These are phyloP conservation scores for Tetranychus truncatus DNA, from an alignment of 2,888 invertebrate species.

Conservation along the genomic window DNA sequence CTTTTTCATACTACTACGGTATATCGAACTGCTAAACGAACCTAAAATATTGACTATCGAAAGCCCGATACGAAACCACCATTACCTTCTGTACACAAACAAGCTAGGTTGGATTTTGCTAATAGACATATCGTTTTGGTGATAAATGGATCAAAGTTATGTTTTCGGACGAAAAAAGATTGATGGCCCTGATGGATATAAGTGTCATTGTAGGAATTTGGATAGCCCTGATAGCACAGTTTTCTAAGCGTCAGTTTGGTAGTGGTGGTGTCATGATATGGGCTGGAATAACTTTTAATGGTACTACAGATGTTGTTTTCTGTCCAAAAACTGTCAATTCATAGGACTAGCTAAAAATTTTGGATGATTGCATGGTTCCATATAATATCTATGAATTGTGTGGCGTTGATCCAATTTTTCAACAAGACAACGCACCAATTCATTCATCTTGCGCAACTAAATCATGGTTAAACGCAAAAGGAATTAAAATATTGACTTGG, in stretches of 20 bases:
- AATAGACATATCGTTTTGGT: conserved; percentile 12
- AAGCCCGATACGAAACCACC: neutral
- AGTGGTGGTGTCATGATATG: conserved; percentile 28
- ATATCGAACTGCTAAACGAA: no score
- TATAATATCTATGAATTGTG: no score
- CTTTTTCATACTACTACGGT: no score
- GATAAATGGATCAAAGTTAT: conserved; percentile 22
- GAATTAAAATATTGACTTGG: no score
- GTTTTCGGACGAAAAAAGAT: conserved; percentile 28
- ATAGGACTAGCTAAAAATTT: no score
- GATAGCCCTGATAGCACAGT: conserved; percentile 22
- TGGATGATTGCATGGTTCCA: no score
- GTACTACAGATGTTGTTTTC: neutral
- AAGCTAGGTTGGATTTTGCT: conserved; percentile 14
- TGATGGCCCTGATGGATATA: conserved; percentile 27
- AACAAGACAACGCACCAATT: conserved; percentile 6
- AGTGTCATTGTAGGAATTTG: conserved; percentile 26
- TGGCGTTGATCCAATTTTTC: neutral
- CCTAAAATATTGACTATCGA: no score
- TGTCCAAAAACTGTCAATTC: neutral
- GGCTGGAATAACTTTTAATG: conserved; percentile 20
- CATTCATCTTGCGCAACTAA: neutral
- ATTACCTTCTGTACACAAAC: conserved; percentile 6
- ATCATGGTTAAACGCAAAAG: neutral
- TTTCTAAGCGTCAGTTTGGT: conserved; percentile 24